phyloP scores from a whole-genome alignment of 2,113 vertebrate species.

The Lonchura striata region DNA sequence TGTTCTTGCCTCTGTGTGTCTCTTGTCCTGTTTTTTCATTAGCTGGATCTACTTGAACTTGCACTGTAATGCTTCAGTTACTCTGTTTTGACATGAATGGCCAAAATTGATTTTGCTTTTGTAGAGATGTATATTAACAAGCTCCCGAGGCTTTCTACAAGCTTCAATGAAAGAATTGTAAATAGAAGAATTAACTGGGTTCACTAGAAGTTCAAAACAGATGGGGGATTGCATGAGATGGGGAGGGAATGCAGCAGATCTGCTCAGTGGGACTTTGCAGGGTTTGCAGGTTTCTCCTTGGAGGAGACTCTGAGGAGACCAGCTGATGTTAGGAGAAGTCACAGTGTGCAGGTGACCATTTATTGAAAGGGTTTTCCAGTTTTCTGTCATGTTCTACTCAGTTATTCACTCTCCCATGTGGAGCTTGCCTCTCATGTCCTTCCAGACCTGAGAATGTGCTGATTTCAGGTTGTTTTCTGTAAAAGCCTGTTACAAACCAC shows the following conservation, averaged over 20 bases:
- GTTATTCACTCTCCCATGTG: neutral
- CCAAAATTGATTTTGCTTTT: neutral
- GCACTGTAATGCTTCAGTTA: neutral
- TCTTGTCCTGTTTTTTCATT: neutral
- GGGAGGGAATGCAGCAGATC: neutral
- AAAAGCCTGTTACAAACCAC: neutral
- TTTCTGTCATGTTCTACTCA: neutral
- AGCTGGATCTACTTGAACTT: neutral
- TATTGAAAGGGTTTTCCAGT: neutral
- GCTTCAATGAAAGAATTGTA: neutral
- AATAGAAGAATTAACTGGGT: neutral
- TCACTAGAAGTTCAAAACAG: neutral
- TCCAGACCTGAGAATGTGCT: neutral
- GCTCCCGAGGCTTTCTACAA: neutral
- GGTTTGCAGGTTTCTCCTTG: neutral
- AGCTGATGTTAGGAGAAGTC: neutral
- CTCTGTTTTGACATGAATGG: slow-evolving; percentile 2
- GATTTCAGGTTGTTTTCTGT: neutral
- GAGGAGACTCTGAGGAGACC: neutral
- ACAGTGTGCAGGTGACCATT: neutral
- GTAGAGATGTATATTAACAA: neutral
- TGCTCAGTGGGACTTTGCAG: neutral
- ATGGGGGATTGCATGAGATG: neutral
- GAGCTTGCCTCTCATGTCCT: neutral
- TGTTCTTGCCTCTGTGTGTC: neutral